Percentiles rank a stretch among this genome's conserved stretches.
Evolutionary conservation across 2,113 vertebrate species (phyloP).

Genomic region (Phaethon lepturus): DNA sequence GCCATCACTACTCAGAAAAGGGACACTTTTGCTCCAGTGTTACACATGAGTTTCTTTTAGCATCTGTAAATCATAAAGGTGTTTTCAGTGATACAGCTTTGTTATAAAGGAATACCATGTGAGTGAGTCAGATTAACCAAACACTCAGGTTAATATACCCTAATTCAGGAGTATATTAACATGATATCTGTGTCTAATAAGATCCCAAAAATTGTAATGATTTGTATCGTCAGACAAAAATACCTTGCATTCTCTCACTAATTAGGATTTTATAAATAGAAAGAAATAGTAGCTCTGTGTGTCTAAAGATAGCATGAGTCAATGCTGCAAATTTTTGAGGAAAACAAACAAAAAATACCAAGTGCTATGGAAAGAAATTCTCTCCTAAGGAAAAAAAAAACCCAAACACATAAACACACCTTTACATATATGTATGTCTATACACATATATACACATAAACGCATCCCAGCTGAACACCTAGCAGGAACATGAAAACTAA

Average conservation of each 20-base stretch:
- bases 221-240: neutral
- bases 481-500: neutral
- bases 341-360: neutral
- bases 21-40: neutral
- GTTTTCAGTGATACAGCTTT: neutral
- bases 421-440: neutral
- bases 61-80: neutral
- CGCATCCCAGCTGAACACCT: neutral
- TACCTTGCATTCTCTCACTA: neutral
- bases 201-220: rapidly evolving
- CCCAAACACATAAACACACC: neutral
- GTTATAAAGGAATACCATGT: neutral
- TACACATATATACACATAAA: neutral
- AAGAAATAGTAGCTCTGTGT: neutral
- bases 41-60: neutral
- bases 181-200: neutral
- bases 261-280: neutral
- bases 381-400: neutral
- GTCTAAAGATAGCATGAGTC: neutral
- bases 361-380: neutral
- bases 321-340: neutral
- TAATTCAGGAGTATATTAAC: neutral
- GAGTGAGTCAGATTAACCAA: neutral
- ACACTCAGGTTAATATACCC: neutral
- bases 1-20: neutral